Base-by-base conservation (phyloP, 2,888 invertebrate genomes). In the Dynastes maya region DNA sequence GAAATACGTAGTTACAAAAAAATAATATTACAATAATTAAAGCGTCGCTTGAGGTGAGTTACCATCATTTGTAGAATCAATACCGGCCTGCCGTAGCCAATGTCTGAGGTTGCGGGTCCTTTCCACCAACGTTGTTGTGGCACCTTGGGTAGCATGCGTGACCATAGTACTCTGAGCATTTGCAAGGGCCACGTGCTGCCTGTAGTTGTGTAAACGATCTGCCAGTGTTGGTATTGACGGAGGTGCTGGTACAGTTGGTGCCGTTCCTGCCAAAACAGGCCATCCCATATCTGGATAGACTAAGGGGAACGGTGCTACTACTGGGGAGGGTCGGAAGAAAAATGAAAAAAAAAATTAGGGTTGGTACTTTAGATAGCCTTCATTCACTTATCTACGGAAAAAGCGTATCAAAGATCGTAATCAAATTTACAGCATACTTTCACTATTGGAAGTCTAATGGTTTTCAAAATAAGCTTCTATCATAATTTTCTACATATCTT, bases 61-160 rank as follows among this genome's bases (percentile, higher is more conserved):
- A 29, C 79, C 76, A 61, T 83, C 83, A 63, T 78, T 80, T 27
- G 72, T 71, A 13, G 78, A 74, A 61, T 86, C 88, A 49, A 86
- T 83, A 13, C 88, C 87, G 5, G 87, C 87, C 86, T 93, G 93
- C 16, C 92, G 89, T 79, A 94, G 86, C 94, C 93, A 94, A 83
- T 93, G 93, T 80, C 93, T 89, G 79, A 93, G 88, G 83, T 93
- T 93, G 77, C 92, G 89, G 1, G 93, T 93, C 51, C 93, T 89
- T 84, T 93, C 93, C 68, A 92, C 92, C 76, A 93, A 86, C 76
- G 92, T 92, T 6, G 92, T 92, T 1, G 92, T 91, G 29, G 91
- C 91, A 74, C 91, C 91, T 37, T 92, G 90, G 37, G 85, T 85
- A 8, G 87, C 88, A 76, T 85, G 90, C 83, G 82, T 92, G 85